These are phyloP conservation scores for Cynopterus brachyotis DNA, from an alignment of 2,113 vertebrate species.

Conservation along the genomic window DNA sequence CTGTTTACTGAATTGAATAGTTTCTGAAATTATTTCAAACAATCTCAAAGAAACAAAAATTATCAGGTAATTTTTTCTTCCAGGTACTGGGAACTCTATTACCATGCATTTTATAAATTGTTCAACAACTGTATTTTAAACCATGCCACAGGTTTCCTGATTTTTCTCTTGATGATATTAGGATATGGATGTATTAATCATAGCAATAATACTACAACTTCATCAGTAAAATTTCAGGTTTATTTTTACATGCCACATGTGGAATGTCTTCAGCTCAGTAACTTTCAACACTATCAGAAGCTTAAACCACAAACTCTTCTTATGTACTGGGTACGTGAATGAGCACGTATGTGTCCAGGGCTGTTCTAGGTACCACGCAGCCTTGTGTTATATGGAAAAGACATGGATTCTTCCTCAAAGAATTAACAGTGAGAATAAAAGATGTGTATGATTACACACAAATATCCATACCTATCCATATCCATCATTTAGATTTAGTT, in stretches of 20 bases:
- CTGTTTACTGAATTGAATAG: not conserved
- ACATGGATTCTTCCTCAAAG: not conserved
- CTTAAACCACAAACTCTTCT: not conserved
- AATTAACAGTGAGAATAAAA: not conserved
- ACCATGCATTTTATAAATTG: not conserved
- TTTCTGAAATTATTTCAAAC: not conserved
- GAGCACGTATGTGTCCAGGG: not conserved
- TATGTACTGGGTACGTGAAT: not conserved
- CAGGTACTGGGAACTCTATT: not conserved
- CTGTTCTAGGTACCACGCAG: not conserved
- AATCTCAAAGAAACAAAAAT: slow-evolving; percentile 17
- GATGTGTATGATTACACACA: not conserved
- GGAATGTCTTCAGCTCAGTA: not conserved
- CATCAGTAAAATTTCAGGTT: not conserved
- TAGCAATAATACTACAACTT: not conserved
- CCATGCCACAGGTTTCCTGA: not conserved
- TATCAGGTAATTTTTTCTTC: not conserved
- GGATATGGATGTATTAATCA: not conserved
- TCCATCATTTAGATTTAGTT: not conserved
- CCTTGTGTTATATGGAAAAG: not conserved
- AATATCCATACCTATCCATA: not conserved
- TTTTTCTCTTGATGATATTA: not conserved
- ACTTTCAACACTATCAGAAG: not conserved
- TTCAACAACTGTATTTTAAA: slow-evolving; percentile 2
- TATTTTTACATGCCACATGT: not conserved